phyloP scores from a whole-genome alignment of 2,797 vertebrate species.

The Uromys caudimaculatus region DNA sequence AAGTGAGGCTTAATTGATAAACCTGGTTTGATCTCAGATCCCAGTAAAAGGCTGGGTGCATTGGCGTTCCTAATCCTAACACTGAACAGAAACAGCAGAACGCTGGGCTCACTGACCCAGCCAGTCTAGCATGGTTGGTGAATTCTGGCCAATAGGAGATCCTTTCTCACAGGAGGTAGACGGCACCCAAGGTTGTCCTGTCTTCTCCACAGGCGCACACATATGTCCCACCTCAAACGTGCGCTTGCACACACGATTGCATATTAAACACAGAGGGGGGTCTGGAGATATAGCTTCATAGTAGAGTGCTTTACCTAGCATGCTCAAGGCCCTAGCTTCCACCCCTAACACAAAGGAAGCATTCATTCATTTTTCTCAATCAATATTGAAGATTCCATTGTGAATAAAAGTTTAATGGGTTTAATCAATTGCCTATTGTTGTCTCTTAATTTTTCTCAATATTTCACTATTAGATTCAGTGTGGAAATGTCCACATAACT shows the following conservation, averaged over 20 bases:
- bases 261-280: not conserved
- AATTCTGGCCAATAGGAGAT: not conserved
- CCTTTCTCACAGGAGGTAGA: not conserved
- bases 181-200: not conserved
- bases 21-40: not conserved
- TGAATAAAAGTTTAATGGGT: not conserved
- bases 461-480: not conserved
- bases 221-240: not conserved
- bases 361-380: slow-evolving; percentile 18
- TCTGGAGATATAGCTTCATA: not conserved
- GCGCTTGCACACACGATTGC: not conserved
- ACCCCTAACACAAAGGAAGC: not conserved
- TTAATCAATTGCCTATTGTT: not conserved
- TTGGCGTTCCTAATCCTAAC: not conserved
- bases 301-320: too few species aligned
- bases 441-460: not conserved
- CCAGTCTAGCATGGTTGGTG: not conserved
- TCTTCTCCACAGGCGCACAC: not conserved
- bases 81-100: not conserved
- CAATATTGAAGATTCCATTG: not conserved
- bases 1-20: not conserved
- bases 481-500: not conserved
- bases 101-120: not conserved
- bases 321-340: not conserved
- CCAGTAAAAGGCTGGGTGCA: not conserved